Evolutionary conservation across 2,888 invertebrate species (phyloP).

Genomic region (Danaus chrysippus): DNA sequence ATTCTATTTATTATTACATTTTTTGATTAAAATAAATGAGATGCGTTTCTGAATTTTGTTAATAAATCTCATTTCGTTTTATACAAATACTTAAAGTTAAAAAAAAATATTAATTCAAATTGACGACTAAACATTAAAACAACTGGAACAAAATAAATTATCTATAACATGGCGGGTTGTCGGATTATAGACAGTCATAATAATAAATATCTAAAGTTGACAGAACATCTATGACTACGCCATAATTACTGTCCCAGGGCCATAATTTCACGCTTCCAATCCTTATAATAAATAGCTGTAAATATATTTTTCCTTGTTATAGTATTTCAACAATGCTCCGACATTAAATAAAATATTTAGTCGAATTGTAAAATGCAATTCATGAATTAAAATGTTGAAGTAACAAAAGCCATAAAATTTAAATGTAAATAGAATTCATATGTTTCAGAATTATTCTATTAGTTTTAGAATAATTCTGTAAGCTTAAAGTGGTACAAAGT

Average conservation of each 20-base stretch:
- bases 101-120: no score
- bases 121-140: background rate
- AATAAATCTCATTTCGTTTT: no score
- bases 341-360: no score
- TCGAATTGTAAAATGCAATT: constrained; percentile 18
- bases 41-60: no score
- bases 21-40: no score
- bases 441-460: background rate
- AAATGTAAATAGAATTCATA: background rate
- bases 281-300: constrained; percentile 60
- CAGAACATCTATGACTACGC: background rate
- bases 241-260: constrained; percentile 18
- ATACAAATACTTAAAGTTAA: no score
- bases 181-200: background rate
- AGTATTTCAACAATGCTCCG: no score
- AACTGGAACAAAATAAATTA: background rate
- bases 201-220: background rate
- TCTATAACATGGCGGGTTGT: background rate
- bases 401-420: background rate
- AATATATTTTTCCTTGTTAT: constrained; percentile 43
- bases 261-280: constrained; percentile 41
- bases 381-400: background rate
- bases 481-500: constrained; percentile 40
- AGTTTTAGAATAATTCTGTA: background rate
- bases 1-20: no score